Evolutionary conservation across 2,113 vertebrate genomes (phyloP), one percentile per base, ranked within the genome.

Genomic region (Onychorhynchus coronatus): DNA sequence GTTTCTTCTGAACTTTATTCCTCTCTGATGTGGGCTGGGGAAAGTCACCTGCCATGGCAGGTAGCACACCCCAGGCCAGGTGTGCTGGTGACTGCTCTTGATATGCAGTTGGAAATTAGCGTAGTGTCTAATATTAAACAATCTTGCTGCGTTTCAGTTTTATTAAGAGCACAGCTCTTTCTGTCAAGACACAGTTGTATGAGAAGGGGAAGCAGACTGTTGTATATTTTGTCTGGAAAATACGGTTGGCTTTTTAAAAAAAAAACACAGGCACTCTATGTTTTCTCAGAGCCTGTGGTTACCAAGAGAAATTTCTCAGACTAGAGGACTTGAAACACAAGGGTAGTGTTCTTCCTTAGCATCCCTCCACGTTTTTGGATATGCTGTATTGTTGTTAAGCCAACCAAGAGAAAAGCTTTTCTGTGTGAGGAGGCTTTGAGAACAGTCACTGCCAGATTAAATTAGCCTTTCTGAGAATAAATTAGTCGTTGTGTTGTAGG

Each of bases 371-470:
- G 39, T 47, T 94, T 94, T 95, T 94, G 92, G 88, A 49, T 95
- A 63, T 50, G 72, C 88, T 96, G 65, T 76, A 68, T 91, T 96
- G 95, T 94, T 95, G 96, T 96, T 94, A 94, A 95, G 95, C 95
- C 90, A 95, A 93, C 93, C 92, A 84, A 93, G 85, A 95, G 59
- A 78, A 97, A 96, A 93, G 90, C 90, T 91, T 52, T 94, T 83
- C 93, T 97, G 88, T 90, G 90, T 5, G 15, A 90, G 93, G 59
- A 96, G 76, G 82, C 88, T 85, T 70, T 53, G 88, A 56, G 95
- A 95, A 83, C 95, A 74, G 83, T 91, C 52, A 7, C 91, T 95
- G 95, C 93, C 47, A 62, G 93, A 85, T 85, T 88, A 96, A 88
- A 96, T 96, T 94, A 93, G 89, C 81, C 82, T 91, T 91, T 90